phyloP scores from a whole-genome alignment of 2,797 vertebrate genomes.

The Gadopsis bispinosus region DNA sequence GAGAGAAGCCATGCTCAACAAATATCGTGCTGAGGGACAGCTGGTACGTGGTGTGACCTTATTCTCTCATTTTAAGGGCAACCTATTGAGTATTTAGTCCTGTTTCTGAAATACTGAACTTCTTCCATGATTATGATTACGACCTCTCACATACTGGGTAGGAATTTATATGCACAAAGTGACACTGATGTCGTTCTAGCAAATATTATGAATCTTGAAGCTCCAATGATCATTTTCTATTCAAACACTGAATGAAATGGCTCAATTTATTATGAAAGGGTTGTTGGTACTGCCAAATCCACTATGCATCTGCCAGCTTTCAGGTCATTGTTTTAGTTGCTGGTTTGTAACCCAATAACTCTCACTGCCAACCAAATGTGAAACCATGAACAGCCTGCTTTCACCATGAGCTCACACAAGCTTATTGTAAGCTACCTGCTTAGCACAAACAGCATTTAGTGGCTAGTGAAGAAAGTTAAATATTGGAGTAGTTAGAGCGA shows the following conservation, averaged over 20 bases:
- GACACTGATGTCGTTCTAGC: constrained; percentile 10
- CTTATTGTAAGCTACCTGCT: not conserved
- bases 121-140: constrained; percentile 1
- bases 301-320: not conserved
- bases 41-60: constrained; percentile 86
- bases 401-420: not conserved
- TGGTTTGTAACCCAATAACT: not conserved
- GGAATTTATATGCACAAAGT: constrained; percentile 15
- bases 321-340: constrained; percentile 3
- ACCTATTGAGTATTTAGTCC: not conserved
- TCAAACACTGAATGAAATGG: constrained; percentile 5
- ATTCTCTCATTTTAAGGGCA: not conserved
- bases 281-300: not conserved
- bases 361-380: not conserved
- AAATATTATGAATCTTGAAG: not conserved
- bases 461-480: not conserved
- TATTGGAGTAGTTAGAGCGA: not conserved
- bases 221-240: not conserved
- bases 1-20: constrained; percentile 95
- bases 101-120: not conserved
- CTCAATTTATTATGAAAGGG: not conserved
- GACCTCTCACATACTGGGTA: not conserved
- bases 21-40: constrained; percentile 96
- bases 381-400: not conserved
- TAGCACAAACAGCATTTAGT: not conserved